phyloP scores from a whole-genome alignment of 2,113 vertebrate genomes.

The Maylandia zebra region DNA sequence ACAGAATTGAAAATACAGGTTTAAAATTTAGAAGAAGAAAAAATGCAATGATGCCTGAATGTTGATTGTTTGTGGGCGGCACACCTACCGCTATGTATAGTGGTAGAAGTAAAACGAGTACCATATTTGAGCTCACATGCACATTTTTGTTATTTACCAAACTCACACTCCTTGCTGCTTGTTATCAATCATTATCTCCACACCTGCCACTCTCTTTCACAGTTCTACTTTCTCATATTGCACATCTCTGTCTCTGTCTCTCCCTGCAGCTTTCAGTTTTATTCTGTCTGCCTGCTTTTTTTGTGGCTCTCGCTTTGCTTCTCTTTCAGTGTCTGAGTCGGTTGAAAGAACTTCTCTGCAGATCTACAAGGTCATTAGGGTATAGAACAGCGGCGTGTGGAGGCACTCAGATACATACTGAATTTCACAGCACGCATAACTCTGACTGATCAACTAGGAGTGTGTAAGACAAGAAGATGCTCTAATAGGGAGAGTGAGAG shows the following conservation, averaged over 20 bases:
- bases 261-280: not conserved
- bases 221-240: not conserved
- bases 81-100: not conserved
- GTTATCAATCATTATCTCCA: not conserved
- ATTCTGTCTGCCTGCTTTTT: not conserved
- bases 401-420: slow-evolving; percentile 22
- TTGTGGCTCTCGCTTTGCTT: slow-evolving; percentile 9
- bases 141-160: not conserved
- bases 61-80: not conserved
- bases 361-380: slow-evolving; percentile 60
- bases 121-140: not conserved
- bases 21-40: not conserved
- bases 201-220: not conserved
- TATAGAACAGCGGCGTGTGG: slow-evolving; percentile 17
- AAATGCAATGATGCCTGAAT: not conserved
- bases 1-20: not conserved
- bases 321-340: not conserved
- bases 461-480: not conserved
- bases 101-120: not conserved
- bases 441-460: not conserved
- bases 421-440: not conserved
- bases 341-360: slow-evolving; percentile 39
- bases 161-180: not conserved
- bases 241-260: not conserved
- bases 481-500: not conserved